These are phyloP conservation scores for Anguilla anguilla DNA, from an alignment of 2,797 vertebrate species.

Conservation along the genomic window DNA sequence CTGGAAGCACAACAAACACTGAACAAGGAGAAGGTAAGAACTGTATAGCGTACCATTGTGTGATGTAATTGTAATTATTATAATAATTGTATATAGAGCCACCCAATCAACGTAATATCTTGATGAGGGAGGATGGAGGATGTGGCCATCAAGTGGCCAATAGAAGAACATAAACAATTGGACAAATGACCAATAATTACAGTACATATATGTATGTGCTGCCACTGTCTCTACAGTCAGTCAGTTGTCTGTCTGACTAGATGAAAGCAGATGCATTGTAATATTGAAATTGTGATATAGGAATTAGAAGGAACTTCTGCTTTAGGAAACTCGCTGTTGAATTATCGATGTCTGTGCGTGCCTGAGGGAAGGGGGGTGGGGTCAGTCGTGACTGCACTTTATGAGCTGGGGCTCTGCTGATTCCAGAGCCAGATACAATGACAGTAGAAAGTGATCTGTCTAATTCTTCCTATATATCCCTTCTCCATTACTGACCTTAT, in stretches of 20 bases:
- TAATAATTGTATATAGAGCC: background rate
- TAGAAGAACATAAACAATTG: background rate
- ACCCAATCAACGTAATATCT: background rate
- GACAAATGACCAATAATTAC: background rate
- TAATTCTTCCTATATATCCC: background rate
- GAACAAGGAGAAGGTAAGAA: slow-evolving; percentile 95
- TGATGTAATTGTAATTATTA: background rate
- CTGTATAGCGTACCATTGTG: background rate
- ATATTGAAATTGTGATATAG: background rate
- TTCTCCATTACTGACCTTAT: background rate
- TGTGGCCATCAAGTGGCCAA: background rate
- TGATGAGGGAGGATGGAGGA: background rate
- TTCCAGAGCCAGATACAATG: background rate
- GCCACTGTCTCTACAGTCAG: background rate
- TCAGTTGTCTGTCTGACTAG: background rate
- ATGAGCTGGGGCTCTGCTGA: background rate
- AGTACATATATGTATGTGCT: background rate
- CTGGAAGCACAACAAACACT: slow-evolving; percentile 92
- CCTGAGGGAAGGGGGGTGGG: background rate
- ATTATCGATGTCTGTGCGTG: too few relatives aligned
- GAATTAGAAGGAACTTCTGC: background rate
- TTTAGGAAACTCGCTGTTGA: background rate
- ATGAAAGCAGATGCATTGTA: background rate
- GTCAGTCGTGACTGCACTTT: background rate
- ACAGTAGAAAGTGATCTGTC: background rate